Evolutionary conservation across 2,113 vertebrate genomes (phyloP).

Genomic region (Ciconia maguari): DNA sequence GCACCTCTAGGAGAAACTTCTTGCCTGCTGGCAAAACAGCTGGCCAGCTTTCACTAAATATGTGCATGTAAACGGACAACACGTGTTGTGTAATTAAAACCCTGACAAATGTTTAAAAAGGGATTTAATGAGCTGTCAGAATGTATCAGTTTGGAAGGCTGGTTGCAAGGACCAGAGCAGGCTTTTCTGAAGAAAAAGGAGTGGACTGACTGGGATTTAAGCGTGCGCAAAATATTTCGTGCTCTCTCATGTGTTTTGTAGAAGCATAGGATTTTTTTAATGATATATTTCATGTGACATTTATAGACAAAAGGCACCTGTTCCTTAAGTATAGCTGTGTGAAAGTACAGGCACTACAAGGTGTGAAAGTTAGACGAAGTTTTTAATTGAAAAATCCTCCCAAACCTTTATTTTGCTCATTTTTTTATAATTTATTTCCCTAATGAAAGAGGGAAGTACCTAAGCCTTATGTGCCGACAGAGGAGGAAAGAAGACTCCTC

Average conservation of each 20-base stretch:
- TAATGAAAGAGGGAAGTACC: conserved; percentile 67
- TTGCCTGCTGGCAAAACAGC: not conserved
- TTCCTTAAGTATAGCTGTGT: not conserved
- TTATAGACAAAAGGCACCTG: not conserved
- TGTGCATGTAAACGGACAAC: accelerated
- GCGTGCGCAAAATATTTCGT: not conserved
- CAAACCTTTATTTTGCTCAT: not conserved
- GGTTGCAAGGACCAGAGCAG: not conserved
- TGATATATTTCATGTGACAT: accelerated
- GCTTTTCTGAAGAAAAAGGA: not conserved
- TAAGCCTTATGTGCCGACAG: conserved; percentile 80
- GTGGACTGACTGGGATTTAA: not conserved
- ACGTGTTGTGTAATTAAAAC: accelerated
- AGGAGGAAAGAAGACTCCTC: conserved; percentile 85
- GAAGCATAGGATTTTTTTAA: not conserved
- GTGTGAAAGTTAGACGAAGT: not conserved
- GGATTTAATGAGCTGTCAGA: not conserved
- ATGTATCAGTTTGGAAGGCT: not conserved
- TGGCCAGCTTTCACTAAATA: accelerated
- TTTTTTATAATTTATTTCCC: not conserved
- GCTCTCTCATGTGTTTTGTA: not conserved
- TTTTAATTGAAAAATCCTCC: not conserved
- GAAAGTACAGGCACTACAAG: not conserved
- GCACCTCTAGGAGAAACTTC: too few species aligned
- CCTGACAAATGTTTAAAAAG: accelerated